Evolutionary conservation across 2,888 invertebrate species (phyloP).

Genomic region (Ormyrus nitidulus): DNA sequence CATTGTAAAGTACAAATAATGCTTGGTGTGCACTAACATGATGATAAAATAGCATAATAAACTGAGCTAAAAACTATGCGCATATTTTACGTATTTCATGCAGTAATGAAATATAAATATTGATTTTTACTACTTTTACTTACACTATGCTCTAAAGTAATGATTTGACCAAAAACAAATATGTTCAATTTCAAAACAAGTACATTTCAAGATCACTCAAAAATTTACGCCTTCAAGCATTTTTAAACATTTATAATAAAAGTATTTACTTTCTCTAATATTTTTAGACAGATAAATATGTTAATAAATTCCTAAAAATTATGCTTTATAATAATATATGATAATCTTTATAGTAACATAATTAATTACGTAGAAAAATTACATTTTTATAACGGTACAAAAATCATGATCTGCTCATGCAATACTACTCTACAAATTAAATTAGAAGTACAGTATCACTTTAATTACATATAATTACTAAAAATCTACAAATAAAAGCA

Average conservation of each 20-base stretch:
- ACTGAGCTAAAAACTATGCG: background rate
- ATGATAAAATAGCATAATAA: background rate
- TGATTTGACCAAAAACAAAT: no score
- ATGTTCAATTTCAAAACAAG: background rate
- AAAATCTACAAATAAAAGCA: constrained; percentile 18
- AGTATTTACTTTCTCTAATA: constrained; percentile 3
- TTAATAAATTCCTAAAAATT: constrained; percentile 28
- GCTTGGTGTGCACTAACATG: constrained; percentile 5
- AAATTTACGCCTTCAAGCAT: background rate
- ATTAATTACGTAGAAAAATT: constrained; percentile 39
- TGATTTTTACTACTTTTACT: background rate
- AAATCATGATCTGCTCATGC: constrained; percentile 51
- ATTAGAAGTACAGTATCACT: constrained; percentile 35
- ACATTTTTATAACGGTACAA: constrained; percentile 31
- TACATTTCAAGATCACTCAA: constrained; percentile 1
- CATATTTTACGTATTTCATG: constrained; percentile 22
- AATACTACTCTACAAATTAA: constrained; percentile 35
- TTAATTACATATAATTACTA: constrained; percentile 25
- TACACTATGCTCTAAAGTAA: no score
- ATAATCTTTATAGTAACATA: constrained; percentile 48
- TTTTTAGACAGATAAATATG: background rate
- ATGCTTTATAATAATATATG: constrained; percentile 37
- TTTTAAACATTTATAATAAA: background rate
- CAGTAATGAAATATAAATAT: constrained; percentile 8
- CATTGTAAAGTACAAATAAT: constrained; percentile 36